Evolutionary conservation across 2,888 invertebrate species (phyloP), one percentile per base, ranked within the genome.

Genomic region (Macaria notata): DNA sequence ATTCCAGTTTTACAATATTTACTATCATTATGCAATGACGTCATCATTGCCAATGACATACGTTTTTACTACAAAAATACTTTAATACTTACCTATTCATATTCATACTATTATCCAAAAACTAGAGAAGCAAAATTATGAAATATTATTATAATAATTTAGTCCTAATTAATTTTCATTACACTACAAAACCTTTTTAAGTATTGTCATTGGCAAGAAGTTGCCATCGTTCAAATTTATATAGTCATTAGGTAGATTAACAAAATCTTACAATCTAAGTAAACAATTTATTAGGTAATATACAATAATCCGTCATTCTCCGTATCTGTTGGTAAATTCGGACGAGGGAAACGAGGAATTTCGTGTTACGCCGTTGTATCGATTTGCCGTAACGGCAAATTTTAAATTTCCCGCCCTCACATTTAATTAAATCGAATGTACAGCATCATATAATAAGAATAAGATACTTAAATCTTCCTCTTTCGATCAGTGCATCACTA

Each of bases 151-250:
- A 70, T 69, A 66, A 67, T 53, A 63, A 61, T 60, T 62, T 67
- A 61, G 53, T 56, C 54, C 49, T 64, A 62, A 56, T 62, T 53
- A 59, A 55, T 58, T 47, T 42, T 48, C 33, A 36, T 55, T 65
- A 54, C 46, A 54, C 50, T 60, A 64, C 57, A 59, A 65, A 61
- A 65, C 41, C 8, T 8, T n/a, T 38, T 33, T 29, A 45, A 50
- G 73, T 86, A 84, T 85, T 86, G 84, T 85, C 86, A 84, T 79
- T 85, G 84, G 83, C 83, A 83, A 84, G 68, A 66, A 66, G 68
- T 76, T 31, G 75, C 77, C 73, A 65, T 64, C 44, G 61, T 68
- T 59, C 46, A 64, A 70, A 63, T 52, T 41, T 57, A 56, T 30
- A 31, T 4, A 9, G 3, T 47, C 5, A 36, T n/a, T 36, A 36